A percentile compares a stretch with the other conserved stretches of the same genome.
These are phyloP conservation scores for Psittacus erithacus DNA, from an alignment of 2,113 vertebrate species.

Conservation along the genomic window DNA sequence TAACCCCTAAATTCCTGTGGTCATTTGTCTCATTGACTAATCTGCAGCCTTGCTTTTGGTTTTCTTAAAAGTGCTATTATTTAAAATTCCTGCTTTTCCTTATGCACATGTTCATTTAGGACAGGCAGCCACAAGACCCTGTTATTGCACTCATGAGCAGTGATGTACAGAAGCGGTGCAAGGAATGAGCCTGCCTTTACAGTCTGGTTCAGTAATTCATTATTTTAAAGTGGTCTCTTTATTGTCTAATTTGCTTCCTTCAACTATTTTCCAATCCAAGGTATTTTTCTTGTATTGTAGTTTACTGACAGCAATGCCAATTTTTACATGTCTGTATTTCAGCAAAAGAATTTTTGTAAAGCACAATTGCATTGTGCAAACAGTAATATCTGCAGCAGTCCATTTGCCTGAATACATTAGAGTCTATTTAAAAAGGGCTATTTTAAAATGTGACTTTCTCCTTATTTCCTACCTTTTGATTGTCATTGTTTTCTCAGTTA, in stretches of 20 bases:
- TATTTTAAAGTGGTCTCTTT: constrained; percentile 1
- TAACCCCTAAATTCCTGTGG: not conserved
- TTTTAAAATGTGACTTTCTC: constrained; percentile 67
- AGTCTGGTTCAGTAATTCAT: not conserved
- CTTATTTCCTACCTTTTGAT: constrained; percentile 71
- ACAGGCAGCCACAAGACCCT: not conserved
- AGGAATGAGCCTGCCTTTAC: not conserved
- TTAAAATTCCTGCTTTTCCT: not conserved
- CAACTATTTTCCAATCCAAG: constrained; percentile 2
- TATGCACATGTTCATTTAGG: not conserved
- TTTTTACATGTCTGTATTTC: constrained; percentile 27
- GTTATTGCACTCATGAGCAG: not conserved
- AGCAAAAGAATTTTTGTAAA: constrained; percentile 31
- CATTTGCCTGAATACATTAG: constrained; percentile 69
- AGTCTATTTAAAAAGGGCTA: constrained; percentile 58
- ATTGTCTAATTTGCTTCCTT: constrained; percentile 31
- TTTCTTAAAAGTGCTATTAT: not conserved
- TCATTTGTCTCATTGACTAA: not conserved
- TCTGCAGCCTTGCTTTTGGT: not conserved
- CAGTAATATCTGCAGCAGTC: constrained; percentile 2
- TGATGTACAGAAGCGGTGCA: not conserved
- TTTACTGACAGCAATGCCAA: not conserved
- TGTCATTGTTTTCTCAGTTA: constrained; percentile 73
- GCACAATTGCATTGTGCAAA: constrained; percentile 39
- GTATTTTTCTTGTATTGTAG: constrained; percentile 17